Evolutionary conservation across 2,113 vertebrate species (phyloP).

Genomic region (Salvator merianae): DNA sequence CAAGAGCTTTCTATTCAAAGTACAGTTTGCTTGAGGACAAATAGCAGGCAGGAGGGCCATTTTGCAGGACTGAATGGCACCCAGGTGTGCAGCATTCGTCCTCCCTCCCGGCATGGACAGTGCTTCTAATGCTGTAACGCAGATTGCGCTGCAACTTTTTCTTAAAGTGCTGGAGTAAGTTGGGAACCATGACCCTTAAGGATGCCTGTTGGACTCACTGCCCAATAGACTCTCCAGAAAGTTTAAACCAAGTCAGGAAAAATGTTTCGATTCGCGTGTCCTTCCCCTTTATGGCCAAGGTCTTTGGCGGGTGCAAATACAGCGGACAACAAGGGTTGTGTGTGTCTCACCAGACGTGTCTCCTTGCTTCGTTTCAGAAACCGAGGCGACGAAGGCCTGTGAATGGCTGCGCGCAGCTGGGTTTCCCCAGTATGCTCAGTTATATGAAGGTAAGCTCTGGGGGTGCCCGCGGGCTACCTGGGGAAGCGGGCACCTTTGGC

Average conservation of each 20-base stretch:
- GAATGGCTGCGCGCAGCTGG: slow-evolving; percentile 87
- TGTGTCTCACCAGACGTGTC: not conserved
- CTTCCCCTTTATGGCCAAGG: not conserved
- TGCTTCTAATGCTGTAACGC: too few relatives aligned
- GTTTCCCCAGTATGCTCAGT: slow-evolving; percentile 89
- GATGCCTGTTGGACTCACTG: slow-evolving; percentile 2
- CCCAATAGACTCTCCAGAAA: slow-evolving; percentile 10
- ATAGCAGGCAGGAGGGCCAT: too few relatives aligned
- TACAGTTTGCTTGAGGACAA: too few relatives aligned
- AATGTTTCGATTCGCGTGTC: not conserved
- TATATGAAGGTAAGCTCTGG: slow-evolving; percentile 84
- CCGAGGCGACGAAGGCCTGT: slow-evolving; percentile 84
- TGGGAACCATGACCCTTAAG: not conserved
- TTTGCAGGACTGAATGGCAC: too few relatives aligned
- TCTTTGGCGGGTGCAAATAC: not conserved
- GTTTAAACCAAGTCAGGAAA: not conserved
- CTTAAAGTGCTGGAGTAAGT: too few relatives aligned
- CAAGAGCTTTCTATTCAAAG: too few relatives aligned
- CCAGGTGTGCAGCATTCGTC: too few relatives aligned
- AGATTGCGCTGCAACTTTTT: not conserved
- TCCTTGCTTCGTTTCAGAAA: slow-evolving; percentile 74
- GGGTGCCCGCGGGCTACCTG: not conserved
- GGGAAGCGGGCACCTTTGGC: too few relatives aligned
- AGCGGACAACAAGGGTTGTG: rapidly evolving
- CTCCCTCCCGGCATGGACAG: too few relatives aligned